Evolutionary conservation across 2,113 vertebrate species (phyloP), one percentile per base, ranked within the genome.

Genomic region (Dicerorhinus sumatrensis): DNA sequence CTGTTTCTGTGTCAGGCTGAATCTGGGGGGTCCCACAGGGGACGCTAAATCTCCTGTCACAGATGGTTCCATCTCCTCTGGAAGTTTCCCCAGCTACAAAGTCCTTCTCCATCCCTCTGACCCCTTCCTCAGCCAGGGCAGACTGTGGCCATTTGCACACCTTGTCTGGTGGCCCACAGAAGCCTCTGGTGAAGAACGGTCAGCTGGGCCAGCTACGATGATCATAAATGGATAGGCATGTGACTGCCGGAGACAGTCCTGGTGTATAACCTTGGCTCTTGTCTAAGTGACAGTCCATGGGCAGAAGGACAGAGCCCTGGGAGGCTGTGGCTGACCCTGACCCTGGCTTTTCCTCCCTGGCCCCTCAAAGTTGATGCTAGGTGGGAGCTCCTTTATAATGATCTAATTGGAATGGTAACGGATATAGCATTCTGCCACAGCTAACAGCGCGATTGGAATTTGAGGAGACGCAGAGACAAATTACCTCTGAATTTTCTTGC

Each of bases 401-500:
- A 63, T 98, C 97, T 98, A 97, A 98, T 98, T 98, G 98, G 97
- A 95, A 97, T 56, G 48, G 88, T 97, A 98, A 98, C 93, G 96
- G 97, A 98, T 51, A 46, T 89, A 98, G 93, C 91, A 60, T 90
- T 56, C 62, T 97, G 98, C 97, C 97, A 86, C 88, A 2, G 72
- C 96, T 98, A 98, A 97, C 92, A 67, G 95, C 29, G 54, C 98
- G 89, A 90, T n/a, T 94, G 94, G 97, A 97, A 97, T 98, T 98
- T 98, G 98, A 98, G 96, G 94, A 98, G 98, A 98, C 0, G 31
- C 95, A 96, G 95, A 98, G 95, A 94, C 98, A 98, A 99, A 99
- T 99, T 98, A 98, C 96, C 98, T 98, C 96, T 98, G 98, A 98
- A 98, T 98, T 98, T 99, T 98, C 98, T 98, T 95, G 92, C 97